These are phyloP conservation scores for Channallabes apus DNA, from an alignment of 2,797 vertebrate species.

Conservation along the genomic window DNA sequence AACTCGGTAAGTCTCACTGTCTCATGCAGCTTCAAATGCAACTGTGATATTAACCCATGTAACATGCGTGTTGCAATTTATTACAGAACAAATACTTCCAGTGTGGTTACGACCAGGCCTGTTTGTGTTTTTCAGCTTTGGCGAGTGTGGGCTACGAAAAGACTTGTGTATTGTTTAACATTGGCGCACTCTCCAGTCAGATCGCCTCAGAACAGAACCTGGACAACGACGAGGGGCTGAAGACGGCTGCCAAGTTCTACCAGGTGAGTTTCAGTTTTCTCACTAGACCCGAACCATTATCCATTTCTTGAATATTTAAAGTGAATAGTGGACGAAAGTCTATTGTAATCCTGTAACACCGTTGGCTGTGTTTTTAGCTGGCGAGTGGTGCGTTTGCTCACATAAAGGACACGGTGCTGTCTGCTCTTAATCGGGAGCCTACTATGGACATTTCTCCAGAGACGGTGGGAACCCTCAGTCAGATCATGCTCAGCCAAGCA, in stretches of 20 bases:
- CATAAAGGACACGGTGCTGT: conserved; percentile 96
- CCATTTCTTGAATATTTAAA: neutral
- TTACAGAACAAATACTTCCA: neutral
- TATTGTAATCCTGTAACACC: conserved; percentile 1
- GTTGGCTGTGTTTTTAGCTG: conserved; percentile 72
- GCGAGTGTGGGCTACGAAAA: conserved; percentile 97
- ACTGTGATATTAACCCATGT: neutral
- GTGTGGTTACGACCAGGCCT: neutral
- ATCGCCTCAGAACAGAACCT: conserved; percentile 97
- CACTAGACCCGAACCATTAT: neutral
- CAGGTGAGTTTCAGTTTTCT: conserved; percentile 75
- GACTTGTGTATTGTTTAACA: conserved; percentile 96
- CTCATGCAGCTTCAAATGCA: neutral
- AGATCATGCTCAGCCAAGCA: conserved; percentile 97
- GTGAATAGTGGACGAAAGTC: neutral
- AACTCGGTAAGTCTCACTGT: conserved; percentile 79
- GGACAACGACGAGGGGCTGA: conserved; percentile 94
- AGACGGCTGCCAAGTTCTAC: conserved; percentile 91
- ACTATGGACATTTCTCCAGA: conserved; percentile 98
- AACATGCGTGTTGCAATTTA: neutral
- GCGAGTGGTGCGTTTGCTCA: conserved; percentile 94
- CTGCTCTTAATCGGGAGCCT: conserved; percentile 91
- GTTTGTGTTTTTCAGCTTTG: conserved; percentile 77
- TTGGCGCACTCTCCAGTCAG: conserved; percentile 93
- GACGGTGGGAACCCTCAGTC: conserved; percentile 90